Percentiles rank a stretch among this genome's conserved stretches.
Conservation (phyloP, 1,140 invertebrate species). For the Chironomus striatipennis region DNA sequence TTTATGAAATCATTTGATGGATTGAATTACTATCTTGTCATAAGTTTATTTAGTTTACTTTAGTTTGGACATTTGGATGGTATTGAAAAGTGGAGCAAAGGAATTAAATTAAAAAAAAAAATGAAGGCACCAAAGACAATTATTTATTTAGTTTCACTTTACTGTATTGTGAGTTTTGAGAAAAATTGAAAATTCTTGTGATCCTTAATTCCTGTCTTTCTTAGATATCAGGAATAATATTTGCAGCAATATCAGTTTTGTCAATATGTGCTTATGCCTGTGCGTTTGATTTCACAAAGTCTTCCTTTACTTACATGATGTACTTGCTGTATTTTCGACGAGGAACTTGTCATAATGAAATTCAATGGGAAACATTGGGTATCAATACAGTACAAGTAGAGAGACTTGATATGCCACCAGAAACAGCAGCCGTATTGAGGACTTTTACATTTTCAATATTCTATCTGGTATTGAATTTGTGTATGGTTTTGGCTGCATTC, state of each 20-base stretch:
- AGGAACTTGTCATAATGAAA: neutral
- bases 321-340: neutral
- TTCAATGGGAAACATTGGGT: neutral
- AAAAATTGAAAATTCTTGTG: neutral
- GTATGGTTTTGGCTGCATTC: neutral
- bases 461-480: neutral
- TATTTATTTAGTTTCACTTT: neutral
- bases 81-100: neutral
- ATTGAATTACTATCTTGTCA: slow-evolving; percentile 3
- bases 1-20: neutral
- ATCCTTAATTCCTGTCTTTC: neutral
- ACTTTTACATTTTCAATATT: neutral
- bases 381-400: neutral
- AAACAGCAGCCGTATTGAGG: neutral
- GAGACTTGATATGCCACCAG: neutral
- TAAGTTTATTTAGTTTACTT: neutral
- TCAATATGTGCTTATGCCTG: neutral
- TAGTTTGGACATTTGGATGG: neutral
- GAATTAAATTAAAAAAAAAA: neutral
- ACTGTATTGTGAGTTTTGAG: neutral
- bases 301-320: neutral
- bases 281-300: neutral
- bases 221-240: neutral
- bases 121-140: neutral
- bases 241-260: neutral